Percentiles rank a stretch among this genome's conserved stretches.
These are phyloP conservation scores for Montipora capitata DNA, from an alignment of 92 coral and sea anemone species.

Conservation along the genomic window DNA sequence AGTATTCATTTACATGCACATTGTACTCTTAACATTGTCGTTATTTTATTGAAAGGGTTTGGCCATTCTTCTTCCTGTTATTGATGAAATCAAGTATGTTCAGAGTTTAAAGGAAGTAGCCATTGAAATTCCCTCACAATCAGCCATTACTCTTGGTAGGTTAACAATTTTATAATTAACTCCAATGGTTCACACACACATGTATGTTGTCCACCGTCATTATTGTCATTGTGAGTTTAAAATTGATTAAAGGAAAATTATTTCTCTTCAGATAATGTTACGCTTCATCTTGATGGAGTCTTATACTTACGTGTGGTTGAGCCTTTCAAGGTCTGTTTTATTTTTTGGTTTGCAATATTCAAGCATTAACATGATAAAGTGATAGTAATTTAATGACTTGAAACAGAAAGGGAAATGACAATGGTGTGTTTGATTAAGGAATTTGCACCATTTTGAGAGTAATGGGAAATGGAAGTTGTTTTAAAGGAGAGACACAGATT, in stretches of 20 bases:
- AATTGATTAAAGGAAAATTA: too few relatives aligned
- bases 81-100: slow-evolving; percentile 95
- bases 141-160: slow-evolving; percentile 97
- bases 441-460: too few relatives aligned
- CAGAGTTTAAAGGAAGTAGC: slow-evolving; percentile 98
- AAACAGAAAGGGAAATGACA: too few relatives aligned
- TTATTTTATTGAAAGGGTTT: slow-evolving; percentile 73
- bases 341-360: not conserved
- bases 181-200: too few relatives aligned
- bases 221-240: not conserved
- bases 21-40: not conserved
- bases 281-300: slow-evolving; percentile 97
- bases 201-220: not conserved
- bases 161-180: not conserved
- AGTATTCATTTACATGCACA: not conserved
- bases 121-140: slow-evolving; percentile 97
- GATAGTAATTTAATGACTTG: not conserved
- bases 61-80: slow-evolving; percentile 93
- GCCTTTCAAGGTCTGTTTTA: slow-evolving; percentile 86
- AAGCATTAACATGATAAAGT: not conserved
- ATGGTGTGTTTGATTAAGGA: too few relatives aligned
- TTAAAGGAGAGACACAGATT: too few relatives aligned
- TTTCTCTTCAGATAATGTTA: slow-evolving; percentile 85
- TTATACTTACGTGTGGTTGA: slow-evolving; percentile 92
- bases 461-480: too few relatives aligned